phyloP scores from a whole-genome alignment of 2,888 invertebrate genomes.

The Chloromyia formosa region DNA sequence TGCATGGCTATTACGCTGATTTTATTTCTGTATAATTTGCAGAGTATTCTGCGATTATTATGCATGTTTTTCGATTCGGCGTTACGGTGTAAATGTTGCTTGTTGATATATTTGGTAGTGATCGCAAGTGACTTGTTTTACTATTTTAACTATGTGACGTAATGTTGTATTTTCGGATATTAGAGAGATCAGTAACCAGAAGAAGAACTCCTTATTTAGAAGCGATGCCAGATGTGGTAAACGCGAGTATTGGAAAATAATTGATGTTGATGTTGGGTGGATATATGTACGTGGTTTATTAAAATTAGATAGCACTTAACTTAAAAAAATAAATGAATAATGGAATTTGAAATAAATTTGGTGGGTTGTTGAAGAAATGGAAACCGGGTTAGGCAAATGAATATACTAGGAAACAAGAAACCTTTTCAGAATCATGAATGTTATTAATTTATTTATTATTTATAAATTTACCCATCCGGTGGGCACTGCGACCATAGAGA shows the following conservation, averaged over 20 bases:
- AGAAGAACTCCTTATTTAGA: conserved; percentile 27
- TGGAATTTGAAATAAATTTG: no score
- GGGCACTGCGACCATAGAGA: no score
- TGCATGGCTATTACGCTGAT: conserved; percentile 23
- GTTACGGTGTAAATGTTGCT: no score
- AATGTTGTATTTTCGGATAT: conserved; percentile 35
- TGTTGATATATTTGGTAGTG: conserved; percentile 25
- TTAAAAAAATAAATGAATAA: no score
- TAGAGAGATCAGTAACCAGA: conserved; percentile 16
- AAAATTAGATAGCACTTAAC: background rate
- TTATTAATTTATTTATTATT: no score
- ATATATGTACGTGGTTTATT: background rate
- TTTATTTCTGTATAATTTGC: conserved; percentile 37
- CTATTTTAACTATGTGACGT: conserved; percentile 26
- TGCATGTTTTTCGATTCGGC: conserved; percentile 30
- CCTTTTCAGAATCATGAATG: no score
- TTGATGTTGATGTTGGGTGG: background rate
- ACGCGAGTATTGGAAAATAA: background rate
- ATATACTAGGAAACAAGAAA: no score
- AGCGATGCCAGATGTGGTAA: conserved; percentile 15
- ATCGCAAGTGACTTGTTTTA: conserved; percentile 8
- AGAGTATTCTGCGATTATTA: conserved; percentile 34
- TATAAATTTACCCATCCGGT: no score
- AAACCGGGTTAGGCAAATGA: no score
- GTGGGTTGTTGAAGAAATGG: no score